A percentile compares a stretch with the other conserved stretches of the same genome.
Evolutionary conservation across 2,888 invertebrate genomes (phyloP).

Genomic region (Mythimna impura): DNA sequence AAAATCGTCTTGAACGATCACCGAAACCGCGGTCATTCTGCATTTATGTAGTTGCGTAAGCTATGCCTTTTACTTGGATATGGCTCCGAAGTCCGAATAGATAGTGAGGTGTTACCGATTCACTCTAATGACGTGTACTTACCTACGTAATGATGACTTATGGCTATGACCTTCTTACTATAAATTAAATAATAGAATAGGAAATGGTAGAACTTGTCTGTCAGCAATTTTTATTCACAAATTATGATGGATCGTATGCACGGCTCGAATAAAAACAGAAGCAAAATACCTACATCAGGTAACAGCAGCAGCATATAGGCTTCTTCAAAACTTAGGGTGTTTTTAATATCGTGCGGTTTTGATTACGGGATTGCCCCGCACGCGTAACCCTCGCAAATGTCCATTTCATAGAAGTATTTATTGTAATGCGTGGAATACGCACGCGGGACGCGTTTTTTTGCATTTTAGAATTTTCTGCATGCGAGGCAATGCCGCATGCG

Average conservation of each 20-base stretch:
- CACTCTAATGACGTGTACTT: conserved; percentile 43
- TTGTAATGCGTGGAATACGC: too few species aligned
- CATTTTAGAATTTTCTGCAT: too few species aligned
- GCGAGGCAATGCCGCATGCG: too few species aligned
- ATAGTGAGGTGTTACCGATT: conserved; percentile 56
- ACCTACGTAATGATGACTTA: conserved; percentile 42
- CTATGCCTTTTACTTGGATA: conserved; percentile 70
- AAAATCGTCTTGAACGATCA: conserved; percentile 39
- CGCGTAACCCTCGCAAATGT: too few species aligned
- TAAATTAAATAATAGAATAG: conserved; percentile 1
- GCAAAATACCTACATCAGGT: too few species aligned
- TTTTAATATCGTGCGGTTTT: too few species aligned
- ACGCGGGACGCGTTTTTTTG: too few species aligned
- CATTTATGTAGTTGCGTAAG: conserved; percentile 65
- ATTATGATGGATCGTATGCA: not conserved
- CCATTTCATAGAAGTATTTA: too few species aligned
- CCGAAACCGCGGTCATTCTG: conserved; percentile 57
- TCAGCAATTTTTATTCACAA: not conserved
- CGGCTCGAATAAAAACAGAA: too few species aligned
- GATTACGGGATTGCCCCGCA: too few species aligned
- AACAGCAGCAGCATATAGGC: too few species aligned
- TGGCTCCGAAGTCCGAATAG: conserved; percentile 46
- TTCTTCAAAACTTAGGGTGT: too few species aligned
- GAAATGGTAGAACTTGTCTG: not conserved
- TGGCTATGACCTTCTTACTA: conserved; percentile 52